These are phyloP conservation scores for Rhynchonema sp. DNA, from an alignment of 2,888 invertebrate genomes.

Conservation along the genomic window DNA sequence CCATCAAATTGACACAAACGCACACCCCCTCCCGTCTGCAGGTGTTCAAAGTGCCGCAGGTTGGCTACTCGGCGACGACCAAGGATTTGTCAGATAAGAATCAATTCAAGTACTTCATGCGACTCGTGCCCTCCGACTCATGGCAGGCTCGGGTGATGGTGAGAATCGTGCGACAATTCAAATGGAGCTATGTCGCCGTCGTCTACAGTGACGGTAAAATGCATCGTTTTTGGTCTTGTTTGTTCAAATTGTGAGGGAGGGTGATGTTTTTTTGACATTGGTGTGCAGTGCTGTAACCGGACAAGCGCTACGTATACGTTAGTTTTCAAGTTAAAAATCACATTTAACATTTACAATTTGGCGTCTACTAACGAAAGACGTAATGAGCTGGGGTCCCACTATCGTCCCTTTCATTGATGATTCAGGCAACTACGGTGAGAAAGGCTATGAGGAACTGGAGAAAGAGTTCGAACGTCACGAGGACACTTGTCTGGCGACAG, in stretches of 20 bases:
- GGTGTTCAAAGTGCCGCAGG: conserved; percentile 45
- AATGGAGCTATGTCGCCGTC: conserved; percentile 59
- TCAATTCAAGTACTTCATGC: conserved; percentile 52
- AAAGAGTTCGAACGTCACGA: conserved; percentile 33
- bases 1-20: neutral
- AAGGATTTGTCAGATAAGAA: conserved; percentile 53
- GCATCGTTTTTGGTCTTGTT: neutral
- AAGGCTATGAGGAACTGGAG: conserved; percentile 50
- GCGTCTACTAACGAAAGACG: too few relatives aligned
- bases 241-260: too few relatives aligned
- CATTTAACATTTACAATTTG: too few relatives aligned
- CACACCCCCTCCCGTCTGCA: conserved; percentile 3
- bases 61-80: conserved; percentile 57
- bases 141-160: conserved; percentile 55
- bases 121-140: conserved; percentile 56
- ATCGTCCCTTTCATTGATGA: too few relatives aligned
- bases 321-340: too few relatives aligned
- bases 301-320: too few relatives aligned
- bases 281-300: too few relatives aligned
- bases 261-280: too few relatives aligned
- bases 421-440: conserved; percentile 55
- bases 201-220: conserved; percentile 49
- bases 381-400: too few relatives aligned
- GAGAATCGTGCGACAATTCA: conserved; percentile 45
- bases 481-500: conserved; percentile 51